Conservation (phyloP, 1,140 invertebrate genomes). For the Polypedilum vanderplanki region DNA sequence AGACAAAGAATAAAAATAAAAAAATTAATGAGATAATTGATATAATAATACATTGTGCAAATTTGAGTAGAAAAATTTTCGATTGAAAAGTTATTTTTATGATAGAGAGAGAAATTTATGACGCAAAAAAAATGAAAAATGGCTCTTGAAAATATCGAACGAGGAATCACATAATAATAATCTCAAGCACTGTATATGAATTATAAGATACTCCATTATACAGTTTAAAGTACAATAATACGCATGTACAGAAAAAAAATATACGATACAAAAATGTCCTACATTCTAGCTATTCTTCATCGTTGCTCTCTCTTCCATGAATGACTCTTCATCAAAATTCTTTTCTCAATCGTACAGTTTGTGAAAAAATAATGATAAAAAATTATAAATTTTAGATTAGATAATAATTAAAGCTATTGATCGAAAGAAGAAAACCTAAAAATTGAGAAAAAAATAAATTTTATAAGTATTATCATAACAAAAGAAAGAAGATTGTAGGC, state of each 20-base stretch:
- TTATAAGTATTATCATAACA: slow-evolving; percentile 1
- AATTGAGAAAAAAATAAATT: not conserved
- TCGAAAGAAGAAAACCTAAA: not conserved
- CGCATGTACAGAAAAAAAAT: slow-evolving; percentile 6
- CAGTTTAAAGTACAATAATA: slow-evolving; percentile 20
- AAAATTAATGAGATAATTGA: not conserved
- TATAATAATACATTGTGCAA: not conserved
- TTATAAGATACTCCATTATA: slow-evolving; percentile 19
- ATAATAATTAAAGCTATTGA: slow-evolving; percentile 1
- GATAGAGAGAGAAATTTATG: no score
- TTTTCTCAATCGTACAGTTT: not conserved
- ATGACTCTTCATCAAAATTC: not conserved
- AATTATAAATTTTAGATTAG: not conserved
- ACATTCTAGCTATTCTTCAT: not conserved
- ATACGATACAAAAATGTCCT: slow-evolving; percentile 17
- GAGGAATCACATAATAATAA: not conserved
- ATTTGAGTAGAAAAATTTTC: not conserved
- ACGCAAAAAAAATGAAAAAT: no score
- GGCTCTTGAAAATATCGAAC: not conserved
- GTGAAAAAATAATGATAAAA: no score
- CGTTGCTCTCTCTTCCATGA: not conserved
- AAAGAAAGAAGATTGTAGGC: not conserved
- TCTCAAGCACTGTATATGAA: slow-evolving; percentile 11
- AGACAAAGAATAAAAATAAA: not conserved
- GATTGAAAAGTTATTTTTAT: not conserved